Percentiles rank a stretch among this genome's conserved stretches.
These are phyloP conservation scores for Bactericera cockerelli DNA, from an alignment of 1,140 invertebrate genomes.

Conservation along the genomic window DNA sequence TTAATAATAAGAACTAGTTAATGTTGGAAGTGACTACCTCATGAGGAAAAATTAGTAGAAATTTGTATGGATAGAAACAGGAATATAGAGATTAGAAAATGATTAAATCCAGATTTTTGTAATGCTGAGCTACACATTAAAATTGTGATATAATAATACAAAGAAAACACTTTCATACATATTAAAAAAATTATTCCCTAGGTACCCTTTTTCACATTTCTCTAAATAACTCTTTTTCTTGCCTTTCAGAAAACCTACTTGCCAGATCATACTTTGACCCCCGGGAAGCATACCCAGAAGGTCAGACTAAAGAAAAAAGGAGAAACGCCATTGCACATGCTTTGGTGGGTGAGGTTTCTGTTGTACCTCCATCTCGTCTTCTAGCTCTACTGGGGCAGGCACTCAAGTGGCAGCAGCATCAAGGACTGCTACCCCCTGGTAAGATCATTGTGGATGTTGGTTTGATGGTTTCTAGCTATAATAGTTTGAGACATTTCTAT, in stretches of 20 bases:
- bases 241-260: constrained; percentile 70
- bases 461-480: too few relatives aligned
- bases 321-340: constrained; percentile 84
- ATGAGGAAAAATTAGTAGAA: too few relatives aligned
- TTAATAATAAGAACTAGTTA: too few relatives aligned
- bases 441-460: too few relatives aligned
- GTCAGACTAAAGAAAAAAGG: constrained; percentile 89
- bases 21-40: too few relatives aligned
- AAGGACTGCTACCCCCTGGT: constrained; percentile 90
- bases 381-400: constrained; percentile 89
- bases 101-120: too few relatives aligned
- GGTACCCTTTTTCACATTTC: constrained; percentile 13
- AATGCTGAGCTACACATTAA: too few relatives aligned
- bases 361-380: constrained; percentile 90
- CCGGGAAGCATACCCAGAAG: constrained; percentile 90
- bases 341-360: constrained; percentile 93
- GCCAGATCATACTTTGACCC: constrained; percentile 97
- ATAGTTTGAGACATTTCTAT: too few relatives aligned
- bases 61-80: too few relatives aligned
- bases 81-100: too few relatives aligned
- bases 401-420: constrained; percentile 99
- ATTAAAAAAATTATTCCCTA: constrained; percentile 5
- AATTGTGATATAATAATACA: too few relatives aligned
- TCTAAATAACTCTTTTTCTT: constrained; percentile 13
- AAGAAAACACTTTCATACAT: too few relatives aligned